A percentile compares a stretch with the other conserved stretches of the same genome.
These are phyloP conservation scores for Mamestra configurata DNA, from an alignment of 1,140 invertebrate genomes.

Conservation along the genomic window DNA sequence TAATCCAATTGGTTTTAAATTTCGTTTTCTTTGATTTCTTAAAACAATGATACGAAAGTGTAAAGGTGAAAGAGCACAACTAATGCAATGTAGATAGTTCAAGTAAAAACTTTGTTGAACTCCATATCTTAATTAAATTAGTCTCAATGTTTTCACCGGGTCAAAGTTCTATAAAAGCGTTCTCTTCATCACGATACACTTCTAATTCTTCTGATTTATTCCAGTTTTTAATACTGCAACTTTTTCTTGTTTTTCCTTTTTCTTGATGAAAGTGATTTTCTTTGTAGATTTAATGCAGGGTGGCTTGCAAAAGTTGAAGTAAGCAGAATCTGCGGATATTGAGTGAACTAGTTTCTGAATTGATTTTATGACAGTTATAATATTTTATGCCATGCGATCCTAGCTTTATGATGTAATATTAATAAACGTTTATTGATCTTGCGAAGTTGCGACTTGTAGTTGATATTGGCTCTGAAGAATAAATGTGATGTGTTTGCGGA, in stretches of 20 bases:
- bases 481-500: too few species aligned
- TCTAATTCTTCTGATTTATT: slow-evolving; percentile 2
- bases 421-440: background rate
- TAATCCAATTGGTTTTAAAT: too few species aligned
- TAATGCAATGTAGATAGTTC: too few species aligned
- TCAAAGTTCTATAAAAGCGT: slow-evolving; percentile 2
- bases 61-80: too few species aligned
- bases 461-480: too few species aligned
- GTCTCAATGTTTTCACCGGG: background rate
- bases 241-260: background rate
- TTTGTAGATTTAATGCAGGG: slow-evolving; percentile 24
- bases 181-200: background rate
- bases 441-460: background rate
- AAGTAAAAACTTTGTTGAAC: too few species aligned
- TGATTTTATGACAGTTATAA: background rate
- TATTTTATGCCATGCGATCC: background rate
- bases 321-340: background rate
- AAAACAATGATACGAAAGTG: too few species aligned
- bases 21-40: too few species aligned
- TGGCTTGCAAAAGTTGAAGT: slow-evolving; percentile 1
- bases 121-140: slow-evolving; percentile 19
- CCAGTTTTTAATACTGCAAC: slow-evolving; percentile 18
- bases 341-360: background rate
- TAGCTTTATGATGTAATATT: background rate
- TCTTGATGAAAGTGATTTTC: slow-evolving; percentile 29